Conservation (phyloP, 2,888 invertebrate species). For the Phrixothrix hirtus region DNA sequence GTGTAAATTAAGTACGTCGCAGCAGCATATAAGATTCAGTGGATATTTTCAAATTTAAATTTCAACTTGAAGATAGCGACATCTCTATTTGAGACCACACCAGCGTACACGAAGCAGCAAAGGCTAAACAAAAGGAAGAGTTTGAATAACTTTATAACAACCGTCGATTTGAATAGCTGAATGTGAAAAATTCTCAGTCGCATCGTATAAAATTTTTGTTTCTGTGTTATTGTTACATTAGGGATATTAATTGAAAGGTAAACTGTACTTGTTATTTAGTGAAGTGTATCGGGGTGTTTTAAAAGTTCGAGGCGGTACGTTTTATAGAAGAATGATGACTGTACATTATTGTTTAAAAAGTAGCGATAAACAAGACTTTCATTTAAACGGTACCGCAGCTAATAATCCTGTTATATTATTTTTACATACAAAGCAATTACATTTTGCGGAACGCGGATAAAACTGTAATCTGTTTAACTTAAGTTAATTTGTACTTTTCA, state of each 20-base stretch:
- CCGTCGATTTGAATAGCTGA: constrained; percentile 26
- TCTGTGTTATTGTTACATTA: constrained; percentile 5
- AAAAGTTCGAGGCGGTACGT: too few species aligned
- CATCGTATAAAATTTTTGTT: constrained; percentile 13
- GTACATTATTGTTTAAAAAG: too few species aligned
- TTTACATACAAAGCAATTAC: too few species aligned
- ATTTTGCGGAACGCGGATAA: too few species aligned
- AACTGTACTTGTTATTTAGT: constrained; percentile 1
- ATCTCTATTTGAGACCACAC: constrained; percentile 41
- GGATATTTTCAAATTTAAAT: constrained; percentile 40
- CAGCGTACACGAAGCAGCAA: constrained; percentile 30
- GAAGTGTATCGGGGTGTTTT: too few species aligned
- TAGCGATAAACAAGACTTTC: too few species aligned
- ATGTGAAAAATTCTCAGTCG: constrained; percentile 14
- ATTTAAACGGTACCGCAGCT: too few species aligned
- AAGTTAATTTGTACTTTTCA: too few species aligned
- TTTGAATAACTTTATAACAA: constrained; percentile 32
- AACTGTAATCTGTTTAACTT: too few species aligned
- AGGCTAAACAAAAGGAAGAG: constrained; percentile 23
- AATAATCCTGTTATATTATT: too few species aligned
- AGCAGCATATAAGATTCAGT: constrained; percentile 21
- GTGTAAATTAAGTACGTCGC: constrained; percentile 22
- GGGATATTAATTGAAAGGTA: constrained; percentile 1
- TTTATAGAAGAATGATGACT: too few species aligned
- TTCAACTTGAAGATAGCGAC: constrained; percentile 35